These are phyloP conservation scores for Melieria picta DNA, from an alignment of 2,888 invertebrate species.

Conservation along the genomic window DNA sequence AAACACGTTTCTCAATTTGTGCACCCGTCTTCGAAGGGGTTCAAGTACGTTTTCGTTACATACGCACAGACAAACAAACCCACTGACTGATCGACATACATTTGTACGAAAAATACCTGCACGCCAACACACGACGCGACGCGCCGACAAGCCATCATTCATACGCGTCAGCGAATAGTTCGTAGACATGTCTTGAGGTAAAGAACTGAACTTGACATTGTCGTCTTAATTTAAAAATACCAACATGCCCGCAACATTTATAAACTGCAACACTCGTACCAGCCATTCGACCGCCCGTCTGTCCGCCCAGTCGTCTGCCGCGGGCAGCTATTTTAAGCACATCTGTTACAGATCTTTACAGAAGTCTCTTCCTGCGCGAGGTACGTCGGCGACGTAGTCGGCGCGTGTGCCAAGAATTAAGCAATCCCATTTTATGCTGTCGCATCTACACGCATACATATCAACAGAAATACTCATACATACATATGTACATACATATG, in stretches of 20 bases:
- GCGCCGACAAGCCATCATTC: background rate
- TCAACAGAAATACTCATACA: background rate
- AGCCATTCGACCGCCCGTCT: no score
- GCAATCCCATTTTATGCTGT: slow-evolving; percentile 41
- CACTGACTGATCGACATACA: background rate
- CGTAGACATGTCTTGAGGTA: background rate
- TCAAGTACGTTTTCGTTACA: background rate
- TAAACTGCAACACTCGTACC: background rate
- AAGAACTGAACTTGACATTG: slow-evolving; percentile 60
- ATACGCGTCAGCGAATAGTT: background rate
- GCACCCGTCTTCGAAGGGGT: background rate
- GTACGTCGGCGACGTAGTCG: background rate
- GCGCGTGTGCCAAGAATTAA: slow-evolving; percentile 52
- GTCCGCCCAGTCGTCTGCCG: no score
- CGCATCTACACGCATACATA: background rate
- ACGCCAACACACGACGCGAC: background rate
- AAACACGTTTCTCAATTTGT: slow-evolving; percentile 23
- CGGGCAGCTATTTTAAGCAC: no score
- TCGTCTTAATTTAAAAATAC: slow-evolving; percentile 49
- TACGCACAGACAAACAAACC: background rate
- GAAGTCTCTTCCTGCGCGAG: no score
- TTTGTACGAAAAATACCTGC: background rate
- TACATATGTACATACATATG: background rate
- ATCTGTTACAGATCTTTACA: no score
- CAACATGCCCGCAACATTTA: background rate